Conservation (phyloP, 2,113 vertebrate species). For the Procavia capensis region DNA sequence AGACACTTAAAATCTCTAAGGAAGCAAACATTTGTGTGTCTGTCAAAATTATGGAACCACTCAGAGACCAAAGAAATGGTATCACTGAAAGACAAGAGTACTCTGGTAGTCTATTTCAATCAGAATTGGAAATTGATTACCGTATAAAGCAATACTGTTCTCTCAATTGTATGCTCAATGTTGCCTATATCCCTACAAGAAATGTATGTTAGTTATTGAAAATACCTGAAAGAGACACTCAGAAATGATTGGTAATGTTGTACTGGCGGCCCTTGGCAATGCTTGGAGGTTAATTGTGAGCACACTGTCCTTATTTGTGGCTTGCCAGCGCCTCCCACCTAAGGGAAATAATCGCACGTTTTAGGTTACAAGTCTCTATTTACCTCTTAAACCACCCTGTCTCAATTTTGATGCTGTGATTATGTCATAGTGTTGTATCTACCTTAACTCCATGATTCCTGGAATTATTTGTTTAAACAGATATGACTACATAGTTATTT, state of each 20-base stretch:
- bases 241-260: slow-evolving; percentile 11
- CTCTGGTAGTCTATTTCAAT: slow-evolving; percentile 8
- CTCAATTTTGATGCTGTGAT: slow-evolving; percentile 34
- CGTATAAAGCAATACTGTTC: neutral
- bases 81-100: neutral
- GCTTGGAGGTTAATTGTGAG: neutral
- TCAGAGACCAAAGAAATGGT: slow-evolving; percentile 1
- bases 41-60: neutral
- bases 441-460: neutral
- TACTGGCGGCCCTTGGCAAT: neutral
- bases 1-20: neutral
- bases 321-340: neutral
- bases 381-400: slow-evolving; percentile 19
- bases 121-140: neutral
- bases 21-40: neutral
- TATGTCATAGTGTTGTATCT: neutral
- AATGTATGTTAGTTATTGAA: slow-evolving; percentile 26
- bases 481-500: slow-evolving; percentile 30
- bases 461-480: neutral
- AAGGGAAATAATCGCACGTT: neutral
- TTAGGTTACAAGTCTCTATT: neutral
- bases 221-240: slow-evolving; percentile 51
- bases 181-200: neutral
- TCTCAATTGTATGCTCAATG: neutral
- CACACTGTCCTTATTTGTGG: neutral